Conservation (phyloP, 2,888 invertebrate species). For the Clivina fossor region DNA sequence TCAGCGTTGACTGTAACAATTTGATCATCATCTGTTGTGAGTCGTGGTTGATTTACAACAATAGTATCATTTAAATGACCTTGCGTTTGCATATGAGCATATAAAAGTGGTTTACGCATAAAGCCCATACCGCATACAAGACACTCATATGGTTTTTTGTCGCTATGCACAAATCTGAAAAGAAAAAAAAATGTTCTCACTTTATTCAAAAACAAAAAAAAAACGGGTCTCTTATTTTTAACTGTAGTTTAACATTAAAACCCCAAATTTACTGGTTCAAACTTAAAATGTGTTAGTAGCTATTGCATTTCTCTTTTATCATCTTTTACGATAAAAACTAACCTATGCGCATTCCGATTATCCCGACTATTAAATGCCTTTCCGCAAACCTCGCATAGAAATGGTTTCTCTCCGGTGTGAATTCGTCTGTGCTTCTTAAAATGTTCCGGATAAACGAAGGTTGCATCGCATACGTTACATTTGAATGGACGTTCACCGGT, state of each 20-base stretch:
- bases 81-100: slow-evolving; percentile 74
- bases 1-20: slow-evolving; percentile 52
- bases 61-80: slow-evolving; percentile 80
- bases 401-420: slow-evolving; percentile 78
- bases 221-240: no score
- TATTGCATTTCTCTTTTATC: no score
- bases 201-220: no score
- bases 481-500: slow-evolving; percentile 77
- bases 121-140: slow-evolving; percentile 78
- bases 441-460: slow-evolving; percentile 81
- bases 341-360: slow-evolving; percentile 76
- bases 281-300: no score
- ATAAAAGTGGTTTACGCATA: slow-evolving; percentile 78
- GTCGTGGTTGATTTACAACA: slow-evolving; percentile 77
- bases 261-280: no score
- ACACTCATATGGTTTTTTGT: slow-evolving; percentile 86
- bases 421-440: slow-evolving; percentile 78
- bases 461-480: slow-evolving; percentile 72
- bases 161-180: slow-evolving; percentile 75
- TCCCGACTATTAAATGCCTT: slow-evolving; percentile 83
- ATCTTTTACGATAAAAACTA: no score
- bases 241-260: no score
- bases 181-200: no score
- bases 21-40: slow-evolving; percentile 61
- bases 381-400: slow-evolving; percentile 75